phyloP scores from a whole-genome alignment of 1,140 invertebrate species.

The Mycetomoellerius zeteki region DNA sequence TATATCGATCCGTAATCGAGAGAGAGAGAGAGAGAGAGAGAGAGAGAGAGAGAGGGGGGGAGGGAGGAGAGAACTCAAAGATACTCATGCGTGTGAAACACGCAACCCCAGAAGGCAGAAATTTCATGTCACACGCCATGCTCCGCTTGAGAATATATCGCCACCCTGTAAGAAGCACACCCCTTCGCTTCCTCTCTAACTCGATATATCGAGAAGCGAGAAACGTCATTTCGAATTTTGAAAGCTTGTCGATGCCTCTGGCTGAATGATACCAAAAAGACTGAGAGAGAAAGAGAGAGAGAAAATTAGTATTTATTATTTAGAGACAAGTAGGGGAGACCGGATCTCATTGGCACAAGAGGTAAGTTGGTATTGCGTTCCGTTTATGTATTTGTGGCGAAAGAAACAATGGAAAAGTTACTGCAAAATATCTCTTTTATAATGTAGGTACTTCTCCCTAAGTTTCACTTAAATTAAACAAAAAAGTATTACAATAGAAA shows the following conservation, averaged over 20 bases:
- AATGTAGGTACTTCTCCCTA: too few relatives aligned
- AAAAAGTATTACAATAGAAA: too few relatives aligned
- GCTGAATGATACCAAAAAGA: constrained; percentile 16
- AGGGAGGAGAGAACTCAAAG: neutral
- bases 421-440: too few relatives aligned
- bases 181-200: constrained; percentile 24
- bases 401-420: too few relatives aligned
- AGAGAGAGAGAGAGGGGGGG: neutral
- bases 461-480: too few relatives aligned
- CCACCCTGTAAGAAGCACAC: constrained; percentile 8
- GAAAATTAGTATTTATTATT: too few relatives aligned
- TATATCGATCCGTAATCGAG: neutral
- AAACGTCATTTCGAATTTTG: constrained; percentile 45
- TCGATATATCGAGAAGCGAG: constrained; percentile 49
- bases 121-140: constrained; percentile 40
- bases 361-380: too few relatives aligned
- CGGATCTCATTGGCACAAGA: too few relatives aligned
- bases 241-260: constrained; percentile 26
- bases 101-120: constrained; percentile 27
- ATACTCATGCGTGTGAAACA: constrained; percentile 9
- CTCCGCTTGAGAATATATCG: constrained; percentile 52
- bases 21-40: neutral
- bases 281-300: neutral
- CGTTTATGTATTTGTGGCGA: too few relatives aligned
- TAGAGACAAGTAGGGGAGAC: too few relatives aligned